These are phyloP conservation scores for Leptopilina boulardi DNA, from an alignment of 1,140 invertebrate species.

Conservation along the genomic window DNA sequence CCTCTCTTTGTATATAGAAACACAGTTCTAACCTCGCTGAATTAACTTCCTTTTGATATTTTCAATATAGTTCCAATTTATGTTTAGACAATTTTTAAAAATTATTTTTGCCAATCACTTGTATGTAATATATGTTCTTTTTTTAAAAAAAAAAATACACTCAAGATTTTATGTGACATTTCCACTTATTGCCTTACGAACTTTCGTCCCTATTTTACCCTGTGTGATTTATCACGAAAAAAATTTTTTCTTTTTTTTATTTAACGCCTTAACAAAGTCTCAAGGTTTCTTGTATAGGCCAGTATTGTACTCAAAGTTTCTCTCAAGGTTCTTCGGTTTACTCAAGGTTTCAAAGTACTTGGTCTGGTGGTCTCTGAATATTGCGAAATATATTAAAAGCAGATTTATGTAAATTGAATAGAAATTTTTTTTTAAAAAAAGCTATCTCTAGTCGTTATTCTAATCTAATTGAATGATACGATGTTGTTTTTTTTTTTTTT, in stretches of 20 bases:
- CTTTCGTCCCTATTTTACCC: background rate
- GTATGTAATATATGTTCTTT: background rate
- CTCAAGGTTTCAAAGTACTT: background rate
- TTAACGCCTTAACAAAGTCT: background rate
- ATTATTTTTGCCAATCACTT: background rate
- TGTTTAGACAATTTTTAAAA: background rate
- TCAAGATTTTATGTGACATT: constrained; percentile 1
- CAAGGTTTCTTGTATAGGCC: background rate
- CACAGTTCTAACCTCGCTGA: constrained; percentile 58
- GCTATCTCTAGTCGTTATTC: too few species aligned
- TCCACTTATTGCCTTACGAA: background rate
- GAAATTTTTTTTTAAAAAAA: too few species aligned
- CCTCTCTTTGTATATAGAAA: constrained; percentile 50
- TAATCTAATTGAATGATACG: too few species aligned
- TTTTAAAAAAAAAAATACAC: background rate
- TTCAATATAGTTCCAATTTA: constrained; percentile 6
- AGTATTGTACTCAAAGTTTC: background rate
- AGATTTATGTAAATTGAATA: too few species aligned
- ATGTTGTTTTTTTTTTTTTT: too few species aligned
- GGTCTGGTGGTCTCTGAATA: background rate
- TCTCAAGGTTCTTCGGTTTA: background rate
- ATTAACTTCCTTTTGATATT: constrained; percentile 12
- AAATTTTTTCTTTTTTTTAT: background rate
- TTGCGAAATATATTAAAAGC: too few species aligned
- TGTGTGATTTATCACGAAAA: constrained; percentile 6